Evolutionary conservation across 2,888 invertebrate species (phyloP).

Genomic region (Eumerus sabulonum): DNA sequence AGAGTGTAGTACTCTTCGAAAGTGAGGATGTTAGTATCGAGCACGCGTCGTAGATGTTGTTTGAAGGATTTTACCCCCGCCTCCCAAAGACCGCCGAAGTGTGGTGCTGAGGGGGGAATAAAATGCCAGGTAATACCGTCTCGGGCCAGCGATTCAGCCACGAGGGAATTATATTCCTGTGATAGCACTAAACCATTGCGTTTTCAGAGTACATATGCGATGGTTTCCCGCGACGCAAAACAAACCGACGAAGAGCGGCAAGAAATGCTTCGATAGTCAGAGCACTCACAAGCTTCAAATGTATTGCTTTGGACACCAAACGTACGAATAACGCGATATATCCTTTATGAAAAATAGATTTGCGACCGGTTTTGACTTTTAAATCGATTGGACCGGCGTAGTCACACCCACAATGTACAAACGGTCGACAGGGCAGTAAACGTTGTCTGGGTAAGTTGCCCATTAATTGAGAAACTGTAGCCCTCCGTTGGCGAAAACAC

Average conservation of each 20-base stretch:
- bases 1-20: conserved; percentile 8
- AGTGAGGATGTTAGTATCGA: neutral
- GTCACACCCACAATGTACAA: conserved; percentile 37
- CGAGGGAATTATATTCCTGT: conserved; percentile 4
- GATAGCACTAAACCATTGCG: conserved; percentile 32
- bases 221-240: conserved; percentile 39
- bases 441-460: conserved; percentile 22
- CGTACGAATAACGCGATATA: conserved; percentile 45
- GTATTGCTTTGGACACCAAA: conserved; percentile 30
- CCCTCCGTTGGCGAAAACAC: conserved; percentile 18
- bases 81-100: conserved; percentile 56
- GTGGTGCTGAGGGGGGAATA: conserved; percentile 45
- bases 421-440: conserved; percentile 17
- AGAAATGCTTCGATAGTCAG: too few species aligned
- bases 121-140: conserved; percentile 52
- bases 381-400: conserved; percentile 40
- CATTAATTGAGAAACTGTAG: too few species aligned
- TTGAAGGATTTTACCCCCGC: conserved; percentile 42
- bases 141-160: conserved; percentile 42
- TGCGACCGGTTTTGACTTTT: too few species aligned
- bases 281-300: conserved; percentile 45
- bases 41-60: conserved; percentile 7
- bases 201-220: too few species aligned
- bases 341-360: too few species aligned
- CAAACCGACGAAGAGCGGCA: conserved; percentile 36